A percentile compares a stretch with the other conserved stretches of the same genome.
These are phyloP conservation scores for Neodiprion virginianus DNA, from an alignment of 1,140 invertebrate genomes.

Conservation along the genomic window DNA sequence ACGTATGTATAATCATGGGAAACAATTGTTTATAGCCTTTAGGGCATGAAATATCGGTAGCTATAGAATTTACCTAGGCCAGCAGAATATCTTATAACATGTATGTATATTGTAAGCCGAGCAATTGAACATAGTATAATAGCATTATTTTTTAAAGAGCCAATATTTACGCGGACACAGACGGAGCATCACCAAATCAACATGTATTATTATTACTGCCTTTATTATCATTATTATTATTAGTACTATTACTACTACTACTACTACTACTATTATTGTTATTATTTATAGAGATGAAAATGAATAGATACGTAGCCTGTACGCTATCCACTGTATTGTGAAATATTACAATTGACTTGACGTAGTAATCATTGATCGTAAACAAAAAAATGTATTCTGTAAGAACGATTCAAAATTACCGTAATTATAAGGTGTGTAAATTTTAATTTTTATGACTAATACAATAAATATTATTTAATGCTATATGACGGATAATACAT, in stretches of 20 bases:
- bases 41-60: not conserved
- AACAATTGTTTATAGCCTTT: not conserved
- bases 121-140: not conserved
- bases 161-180: too few relatives aligned
- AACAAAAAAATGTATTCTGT: not conserved
- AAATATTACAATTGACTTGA: not conserved
- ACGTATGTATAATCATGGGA: not conserved
- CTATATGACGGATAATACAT: not conserved
- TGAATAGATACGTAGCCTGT: not conserved
- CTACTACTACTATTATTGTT: not conserved
- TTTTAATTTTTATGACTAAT: not conserved
- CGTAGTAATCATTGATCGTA: not conserved
- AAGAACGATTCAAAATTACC: not conserved
- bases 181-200: not conserved
- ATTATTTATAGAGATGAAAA: too few relatives aligned
- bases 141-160: slow-evolving; percentile 2
- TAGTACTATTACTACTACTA: not conserved
- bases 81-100: not conserved
- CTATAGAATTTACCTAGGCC: not conserved
- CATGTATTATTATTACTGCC: not conserved
- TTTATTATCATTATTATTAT: not conserved
- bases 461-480: slow-evolving; percentile 8
- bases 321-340: too few relatives aligned
- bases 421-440: slow-evolving; percentile 4
- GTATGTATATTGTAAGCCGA: not conserved